phyloP scores from a whole-genome alignment of 2,888 invertebrate genomes.

The Idaea straminata region DNA sequence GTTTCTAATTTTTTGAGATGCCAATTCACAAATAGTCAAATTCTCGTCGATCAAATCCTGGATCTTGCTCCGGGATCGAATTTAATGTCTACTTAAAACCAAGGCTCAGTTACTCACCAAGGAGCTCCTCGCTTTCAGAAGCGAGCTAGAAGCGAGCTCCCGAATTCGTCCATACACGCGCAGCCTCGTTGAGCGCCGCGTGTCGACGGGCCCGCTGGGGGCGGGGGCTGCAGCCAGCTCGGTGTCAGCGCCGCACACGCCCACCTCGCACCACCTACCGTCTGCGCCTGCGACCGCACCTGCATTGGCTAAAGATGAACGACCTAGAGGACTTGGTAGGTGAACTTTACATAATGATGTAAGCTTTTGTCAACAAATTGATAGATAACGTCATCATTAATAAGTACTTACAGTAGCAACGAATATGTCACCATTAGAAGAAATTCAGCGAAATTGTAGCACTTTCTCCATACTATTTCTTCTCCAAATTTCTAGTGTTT shows the following conservation, averaged over 20 bases:
- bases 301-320: conserved; percentile 20
- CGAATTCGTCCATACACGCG: conserved; percentile 54
- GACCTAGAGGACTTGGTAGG: conserved; percentile 23
- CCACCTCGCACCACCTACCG: conserved; percentile 49
- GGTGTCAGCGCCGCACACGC: conserved; percentile 71
- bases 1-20: too few species aligned
- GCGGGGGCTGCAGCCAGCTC: conserved; percentile 39
- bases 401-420: not conserved
- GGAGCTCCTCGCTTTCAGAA: conserved; percentile 11
- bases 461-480: too few species aligned
- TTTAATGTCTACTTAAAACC: too few species aligned
- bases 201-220: conserved; percentile 40
- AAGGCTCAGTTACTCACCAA: too few species aligned
- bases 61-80: too few species aligned
- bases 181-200: conserved; percentile 61
- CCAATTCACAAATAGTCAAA: too few species aligned
- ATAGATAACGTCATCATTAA: not conserved
- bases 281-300: conserved; percentile 15
- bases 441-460: not conserved
- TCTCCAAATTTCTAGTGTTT: too few species aligned
- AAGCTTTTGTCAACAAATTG: too few species aligned
- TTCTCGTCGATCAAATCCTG: too few species aligned
- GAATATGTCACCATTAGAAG: not conserved
- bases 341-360: not conserved
- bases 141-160: conserved; percentile 39